Evolutionary conservation across 2,888 invertebrate genomes (phyloP).

Genomic region (Mechanitis messenoides): DNA sequence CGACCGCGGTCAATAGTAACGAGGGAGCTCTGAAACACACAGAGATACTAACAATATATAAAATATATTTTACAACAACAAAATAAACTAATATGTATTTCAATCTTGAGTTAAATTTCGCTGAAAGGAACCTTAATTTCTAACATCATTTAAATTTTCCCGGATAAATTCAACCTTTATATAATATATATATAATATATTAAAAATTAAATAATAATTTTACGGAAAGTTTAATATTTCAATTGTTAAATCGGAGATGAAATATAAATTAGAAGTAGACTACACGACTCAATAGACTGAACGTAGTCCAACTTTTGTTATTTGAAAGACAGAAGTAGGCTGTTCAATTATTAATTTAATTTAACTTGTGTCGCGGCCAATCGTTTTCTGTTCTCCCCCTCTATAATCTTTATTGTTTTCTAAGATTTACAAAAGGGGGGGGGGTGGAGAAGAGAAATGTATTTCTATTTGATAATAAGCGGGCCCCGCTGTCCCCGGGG

Average conservation of each 20-base stretch:
- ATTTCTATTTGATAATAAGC: constrained; percentile 26
- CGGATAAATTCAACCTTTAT: too few species aligned
- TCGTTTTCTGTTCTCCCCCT: constrained; percentile 22
- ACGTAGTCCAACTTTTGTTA: constrained; percentile 19
- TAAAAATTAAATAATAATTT: background rate
- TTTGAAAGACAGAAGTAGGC: constrained; percentile 21
- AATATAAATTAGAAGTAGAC: background rate
- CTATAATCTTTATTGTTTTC: constrained; percentile 19
- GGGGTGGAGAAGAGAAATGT: constrained; percentile 12
- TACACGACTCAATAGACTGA: constrained; percentile 8
- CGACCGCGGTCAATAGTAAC: constrained; percentile 19
- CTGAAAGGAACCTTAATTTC: too few species aligned
- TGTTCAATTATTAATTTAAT: constrained; percentile 29
- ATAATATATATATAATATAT: background rate
- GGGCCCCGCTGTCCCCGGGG: constrained; percentile 18
- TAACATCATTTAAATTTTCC: too few species aligned
- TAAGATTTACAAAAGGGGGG: constrained; percentile 9
- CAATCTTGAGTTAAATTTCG: too few species aligned
- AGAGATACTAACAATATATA: too few species aligned
- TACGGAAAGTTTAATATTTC: background rate
- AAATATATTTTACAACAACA: too few species aligned
- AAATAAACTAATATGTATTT: too few species aligned
- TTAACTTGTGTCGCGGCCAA: constrained; percentile 21
- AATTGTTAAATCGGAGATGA: background rate
- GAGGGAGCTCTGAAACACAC: background rate